phyloP scores from a whole-genome alignment of 2,797 vertebrate species.

The Malacoctenus gilli region DNA sequence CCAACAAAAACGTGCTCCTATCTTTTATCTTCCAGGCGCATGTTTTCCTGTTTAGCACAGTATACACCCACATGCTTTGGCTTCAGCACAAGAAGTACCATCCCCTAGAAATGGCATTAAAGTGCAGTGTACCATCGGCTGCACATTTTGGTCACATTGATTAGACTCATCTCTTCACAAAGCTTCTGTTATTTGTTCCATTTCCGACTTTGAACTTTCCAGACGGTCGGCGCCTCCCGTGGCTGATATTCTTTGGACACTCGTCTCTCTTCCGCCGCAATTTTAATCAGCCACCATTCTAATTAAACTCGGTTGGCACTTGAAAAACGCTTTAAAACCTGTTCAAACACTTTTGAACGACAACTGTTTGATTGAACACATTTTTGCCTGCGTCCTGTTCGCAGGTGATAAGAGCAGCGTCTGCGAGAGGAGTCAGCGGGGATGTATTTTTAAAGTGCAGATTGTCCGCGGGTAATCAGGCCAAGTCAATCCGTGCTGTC shows the following conservation, averaged over 20 bases:
- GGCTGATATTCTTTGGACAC: constrained; percentile 57
- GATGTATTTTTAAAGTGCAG: constrained; percentile 51
- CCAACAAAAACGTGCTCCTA: constrained; percentile 2
- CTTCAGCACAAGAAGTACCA: constrained; percentile 11
- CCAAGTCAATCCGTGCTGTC: constrained; percentile 45
- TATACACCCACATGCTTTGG: constrained; percentile 26
- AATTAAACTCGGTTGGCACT: constrained; percentile 75
- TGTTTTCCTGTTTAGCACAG: constrained; percentile 12
- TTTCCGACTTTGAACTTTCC: constrained; percentile 38
- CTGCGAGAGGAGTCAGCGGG: constrained; percentile 28
- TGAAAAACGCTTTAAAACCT: constrained; percentile 67
- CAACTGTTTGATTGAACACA: constrained; percentile 61
- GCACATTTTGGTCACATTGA: constrained; percentile 25
- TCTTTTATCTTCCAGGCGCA: constrained; percentile 24
- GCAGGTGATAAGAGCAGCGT: constrained; percentile 65
- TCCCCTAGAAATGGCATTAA: constrained; percentile 29
- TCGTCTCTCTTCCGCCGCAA: constrained; percentile 46
- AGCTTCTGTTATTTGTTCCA: constrained; percentile 23
- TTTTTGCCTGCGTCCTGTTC: constrained; percentile 57
- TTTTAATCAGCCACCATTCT: constrained; percentile 67
- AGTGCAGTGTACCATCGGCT: constrained; percentile 15
- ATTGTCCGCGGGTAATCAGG: constrained; percentile 56
- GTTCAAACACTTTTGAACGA: constrained; percentile 71
- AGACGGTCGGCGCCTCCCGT: constrained; percentile 4
- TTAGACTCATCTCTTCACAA: constrained; percentile 22